Base-by-base conservation (phyloP, 2,888 invertebrate species). In the Amaurobius ferox region DNA sequence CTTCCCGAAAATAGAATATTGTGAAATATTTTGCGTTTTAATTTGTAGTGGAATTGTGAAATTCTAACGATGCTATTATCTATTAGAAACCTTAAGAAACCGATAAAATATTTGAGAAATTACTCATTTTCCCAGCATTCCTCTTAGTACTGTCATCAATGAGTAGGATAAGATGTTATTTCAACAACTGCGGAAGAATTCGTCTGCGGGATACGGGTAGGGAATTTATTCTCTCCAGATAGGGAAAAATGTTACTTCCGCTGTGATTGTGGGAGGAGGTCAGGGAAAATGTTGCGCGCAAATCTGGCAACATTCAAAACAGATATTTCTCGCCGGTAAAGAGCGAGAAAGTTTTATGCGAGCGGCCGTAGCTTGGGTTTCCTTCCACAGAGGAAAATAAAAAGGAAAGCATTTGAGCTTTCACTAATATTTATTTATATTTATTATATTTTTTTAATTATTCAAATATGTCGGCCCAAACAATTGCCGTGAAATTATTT, bases 401-500 rank as follows among this genome's bases (percentile, higher is more conserved):
- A 23, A 7, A 19, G 9, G 78, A 19, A 71, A 71, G 44, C 40
- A 29, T 39, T 30, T 29, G 6, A 48, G 40, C 40, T 64, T 67
- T 23, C 23, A 55, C 13, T 55, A 55, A 55, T 23, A 23, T 55
- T 55, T 5, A 3, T 44, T 44, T 16, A 35, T 7, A 16, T 44
- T 44, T 16, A 11, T 35, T 35, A 11, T 35, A 7, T 5, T 44
- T 16, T 7, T 16, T 13, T 2, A 44, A 44, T 44, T 44, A 16
- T 11, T 3, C 23, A 23, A 35, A 66, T 19, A 88, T 88, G 86
- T 76, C 76, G 9, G 79, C 81, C 32, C 87, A 89, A 88, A 72
- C 90, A 44, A 39, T 96, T 92, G 96, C 95, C 93, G 95, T 97
- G 93, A 95, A 96, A 92, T 93, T 98, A 91, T 95, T 94, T 91